Evolutionary conservation across 2,797 vertebrate species (phyloP).

Genomic region (Paramormyrops hopkinsi): DNA sequence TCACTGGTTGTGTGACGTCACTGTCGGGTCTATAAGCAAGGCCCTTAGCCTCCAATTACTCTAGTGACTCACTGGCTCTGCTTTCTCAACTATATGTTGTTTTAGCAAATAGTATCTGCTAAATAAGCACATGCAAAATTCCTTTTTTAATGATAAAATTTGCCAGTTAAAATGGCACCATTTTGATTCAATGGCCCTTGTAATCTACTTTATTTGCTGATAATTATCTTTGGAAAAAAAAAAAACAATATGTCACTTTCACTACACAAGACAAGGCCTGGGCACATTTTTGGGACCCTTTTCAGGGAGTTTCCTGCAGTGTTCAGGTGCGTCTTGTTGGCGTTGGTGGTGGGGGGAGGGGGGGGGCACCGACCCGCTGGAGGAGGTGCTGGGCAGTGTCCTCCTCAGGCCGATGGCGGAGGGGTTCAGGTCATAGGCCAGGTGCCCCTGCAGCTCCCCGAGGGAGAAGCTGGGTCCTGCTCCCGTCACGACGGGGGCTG

Average conservation of each 20-base stretch:
- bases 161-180: not conserved
- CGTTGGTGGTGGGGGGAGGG: not conserved
- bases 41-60: not conserved
- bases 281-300: not conserved
- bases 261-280: not conserved
- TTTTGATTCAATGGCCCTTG: not conserved
- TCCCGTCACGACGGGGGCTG: slow-evolving; percentile 88
- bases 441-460: slow-evolving; percentile 92
- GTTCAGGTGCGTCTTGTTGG: not conserved
- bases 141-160: not conserved
- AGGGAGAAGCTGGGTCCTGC: slow-evolving; percentile 89
- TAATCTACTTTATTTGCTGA: not conserved
- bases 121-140: not conserved
- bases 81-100: not conserved
- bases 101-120: not conserved
- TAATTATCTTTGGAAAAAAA: not conserved
- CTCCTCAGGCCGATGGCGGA: slow-evolving; percentile 76
- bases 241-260: not conserved
- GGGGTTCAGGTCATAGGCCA: slow-evolving; percentile 93
- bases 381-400: slow-evolving; percentile 77
- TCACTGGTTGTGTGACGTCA: not conserved
- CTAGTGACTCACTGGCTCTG: not conserved
- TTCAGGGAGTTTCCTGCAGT: not conserved
- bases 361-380: slow-evolving; percentile 68
- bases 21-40: not conserved